Base-by-base conservation (phyloP, 1,140 invertebrate genomes). In the Globodera rostochiensis region DNA sequence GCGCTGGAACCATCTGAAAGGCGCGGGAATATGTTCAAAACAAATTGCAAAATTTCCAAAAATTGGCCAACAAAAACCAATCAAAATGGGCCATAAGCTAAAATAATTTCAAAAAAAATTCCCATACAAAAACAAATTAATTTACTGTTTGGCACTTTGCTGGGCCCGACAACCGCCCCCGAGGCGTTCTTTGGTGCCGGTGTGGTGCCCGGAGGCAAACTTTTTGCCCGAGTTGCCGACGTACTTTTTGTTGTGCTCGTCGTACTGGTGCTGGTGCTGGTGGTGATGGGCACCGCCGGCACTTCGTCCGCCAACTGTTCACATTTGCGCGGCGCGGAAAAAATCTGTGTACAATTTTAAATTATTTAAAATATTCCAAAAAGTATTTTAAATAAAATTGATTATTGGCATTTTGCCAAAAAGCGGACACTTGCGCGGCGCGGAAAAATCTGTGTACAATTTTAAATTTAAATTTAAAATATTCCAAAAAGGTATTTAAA, bases 291-390 rank as follows among this genome's bases (percentile, higher is more conserved):
- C 69, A 71, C 53, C 21, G 80, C n/a, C 1, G 84, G 83, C 19
- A 86, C 78, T 36, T 79, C 46, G 46, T 81, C 81, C 7, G 87
- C 82, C 19, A 87, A 49, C 49, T 87, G 74, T 25, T 78, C 73
- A 66, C 86, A 86, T 47, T 79, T 50, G 49, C 80, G 70, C 49
- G 83, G 36, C 46, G 85, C 78, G 25, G 80, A 74, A 67, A 86
- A 88, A 47, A 86, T 69, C 77, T 78, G 64, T 25, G 25, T 25
- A 47, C 25, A 78, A 64, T 19, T 45, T 45, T 21, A 8, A 69
- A 25, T 76, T 76, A 66, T 46, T 75, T 50, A 49, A 36, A 36
- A 36, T 2, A 36, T 36, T 36, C n/a, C n/a, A n/a, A n/a, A n/a
- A n/a, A n/a, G n/a, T n/a, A n/a, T n/a, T n/a, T n/a, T n/a, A n/a